A percentile compares a stretch with the other conserved stretches of the same genome.
phyloP scores from a whole-genome alignment of 2,888 invertebrate species.

The Sympetrum striolatum region DNA sequence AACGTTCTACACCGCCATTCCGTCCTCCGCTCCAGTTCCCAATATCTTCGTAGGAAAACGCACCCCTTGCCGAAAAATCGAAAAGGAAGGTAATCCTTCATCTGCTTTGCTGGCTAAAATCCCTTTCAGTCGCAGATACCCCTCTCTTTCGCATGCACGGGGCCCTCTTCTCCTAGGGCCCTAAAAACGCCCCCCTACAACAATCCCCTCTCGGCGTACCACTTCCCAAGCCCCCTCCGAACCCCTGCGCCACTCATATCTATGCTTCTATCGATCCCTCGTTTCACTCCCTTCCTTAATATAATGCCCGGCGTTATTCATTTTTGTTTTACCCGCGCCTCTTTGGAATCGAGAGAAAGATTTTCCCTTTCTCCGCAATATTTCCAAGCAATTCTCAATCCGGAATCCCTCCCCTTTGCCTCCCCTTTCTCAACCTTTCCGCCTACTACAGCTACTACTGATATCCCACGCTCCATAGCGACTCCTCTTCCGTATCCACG shows the following conservation, averaged over 20 bases:
- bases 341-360: background rate
- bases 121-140: background rate
- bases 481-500: slow-evolving; percentile 44
- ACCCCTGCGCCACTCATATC: slow-evolving; percentile 54
- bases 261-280: slow-evolving; percentile 32
- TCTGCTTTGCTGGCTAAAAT: background rate
- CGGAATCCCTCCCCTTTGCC: background rate
- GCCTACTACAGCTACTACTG: background rate
- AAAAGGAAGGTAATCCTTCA: background rate
- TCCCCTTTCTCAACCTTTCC: background rate
- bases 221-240: slow-evolving; percentile 54
- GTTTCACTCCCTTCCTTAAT: slow-evolving; percentile 12
- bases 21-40: too few relatives aligned
- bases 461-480: slow-evolving; percentile 42
- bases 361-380: slow-evolving; percentile 6
- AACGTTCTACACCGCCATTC: too few relatives aligned
- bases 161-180: slow-evolving; percentile 58
- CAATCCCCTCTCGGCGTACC: slow-evolving; percentile 58
- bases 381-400: slow-evolving; percentile 11
- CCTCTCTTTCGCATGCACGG: background rate
- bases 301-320: slow-evolving; percentile 36
- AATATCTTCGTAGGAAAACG: too few relatives aligned
- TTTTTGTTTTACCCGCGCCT: slow-evolving; percentile 26
- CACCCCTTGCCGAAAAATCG: too few relatives aligned
- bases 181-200: slow-evolving; percentile 58